phyloP scores from a whole-genome alignment of 2,113 vertebrate species.

The Sciurus niger region DNA sequence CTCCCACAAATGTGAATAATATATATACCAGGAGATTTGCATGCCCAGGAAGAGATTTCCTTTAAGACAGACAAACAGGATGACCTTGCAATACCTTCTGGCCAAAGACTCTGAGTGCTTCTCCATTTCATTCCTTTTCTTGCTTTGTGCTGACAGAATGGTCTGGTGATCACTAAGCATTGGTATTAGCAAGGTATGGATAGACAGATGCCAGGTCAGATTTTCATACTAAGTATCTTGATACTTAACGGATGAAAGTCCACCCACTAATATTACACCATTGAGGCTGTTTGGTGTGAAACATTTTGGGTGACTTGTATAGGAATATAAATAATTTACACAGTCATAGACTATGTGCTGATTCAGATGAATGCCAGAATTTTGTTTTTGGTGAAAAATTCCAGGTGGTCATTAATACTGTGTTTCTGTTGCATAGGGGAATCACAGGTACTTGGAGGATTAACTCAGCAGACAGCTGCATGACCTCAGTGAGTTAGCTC shows the following conservation, averaged over 20 bases:
- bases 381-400: conserved; percentile 58
- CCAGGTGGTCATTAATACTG: background rate
- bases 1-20: background rate
- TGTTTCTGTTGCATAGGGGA: background rate
- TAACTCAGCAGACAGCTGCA: background rate
- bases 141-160: conserved; percentile 11
- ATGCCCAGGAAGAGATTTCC: background rate
- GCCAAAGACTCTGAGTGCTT: background rate
- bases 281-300: conserved; percentile 8
- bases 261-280: background rate
- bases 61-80: background rate
- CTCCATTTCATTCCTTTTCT: conserved; percentile 7
- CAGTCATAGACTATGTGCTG: background rate
- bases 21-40: background rate
- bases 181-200: background rate
- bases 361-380: background rate
- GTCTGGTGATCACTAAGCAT: background rate
- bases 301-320: conserved; percentile 45
- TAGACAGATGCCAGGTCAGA: conserved; percentile 31
- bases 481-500: background rate
- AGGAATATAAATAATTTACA: conserved; percentile 32
- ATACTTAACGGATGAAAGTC: conserved; percentile 9
- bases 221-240: conserved; percentile 43
- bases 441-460: background rate
- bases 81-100: background rate